Conservation (phyloP, 2,888 invertebrate genomes). For the Unio delphinus region DNA sequence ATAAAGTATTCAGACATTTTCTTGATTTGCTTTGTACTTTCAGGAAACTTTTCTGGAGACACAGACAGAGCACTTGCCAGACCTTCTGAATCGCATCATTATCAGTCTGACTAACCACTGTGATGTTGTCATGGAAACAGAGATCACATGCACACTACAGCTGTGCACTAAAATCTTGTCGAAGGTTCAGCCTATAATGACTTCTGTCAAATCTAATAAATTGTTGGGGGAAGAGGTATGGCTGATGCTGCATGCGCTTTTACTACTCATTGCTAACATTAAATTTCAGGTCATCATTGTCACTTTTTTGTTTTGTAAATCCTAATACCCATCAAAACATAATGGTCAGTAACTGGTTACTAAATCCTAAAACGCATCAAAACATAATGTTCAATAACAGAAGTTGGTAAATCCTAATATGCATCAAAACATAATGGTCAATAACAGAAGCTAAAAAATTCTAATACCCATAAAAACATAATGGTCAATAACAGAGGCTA, state of each 20-base stretch:
- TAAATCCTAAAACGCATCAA: too few relatives aligned
- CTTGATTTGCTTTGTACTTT: slow-evolving; percentile 1
- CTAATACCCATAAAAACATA: too few relatives aligned
- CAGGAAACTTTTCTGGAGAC: slow-evolving; percentile 83
- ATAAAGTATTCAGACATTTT: not conserved
- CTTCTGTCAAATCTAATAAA: slow-evolving; percentile 4
- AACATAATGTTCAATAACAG: too few relatives aligned
- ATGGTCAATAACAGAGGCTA: too few relatives aligned
- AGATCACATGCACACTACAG: slow-evolving; percentile 79
- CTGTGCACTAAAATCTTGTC: slow-evolving; percentile 83
- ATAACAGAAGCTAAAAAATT: too few relatives aligned
- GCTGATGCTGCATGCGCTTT: not conserved
- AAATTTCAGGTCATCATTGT: too few relatives aligned
- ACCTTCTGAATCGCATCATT: slow-evolving; percentile 81
- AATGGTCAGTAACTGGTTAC: too few relatives aligned
- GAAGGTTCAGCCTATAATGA: slow-evolving; percentile 79
- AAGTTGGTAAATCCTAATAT: too few relatives aligned
- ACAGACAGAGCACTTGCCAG: slow-evolving; percentile 84
- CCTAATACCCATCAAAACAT: too few relatives aligned
- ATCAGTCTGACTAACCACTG: slow-evolving; percentile 77
- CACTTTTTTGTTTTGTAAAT: too few relatives aligned
- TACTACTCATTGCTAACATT: too few relatives aligned
- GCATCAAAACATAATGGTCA: too few relatives aligned
- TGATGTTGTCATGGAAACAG: slow-evolving; percentile 75
- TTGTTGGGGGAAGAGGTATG: slow-evolving; percentile 11